These are phyloP conservation scores for Eucera pruinosa DNA, from an alignment of 2,888 invertebrate genomes.

Conservation along the genomic window DNA sequence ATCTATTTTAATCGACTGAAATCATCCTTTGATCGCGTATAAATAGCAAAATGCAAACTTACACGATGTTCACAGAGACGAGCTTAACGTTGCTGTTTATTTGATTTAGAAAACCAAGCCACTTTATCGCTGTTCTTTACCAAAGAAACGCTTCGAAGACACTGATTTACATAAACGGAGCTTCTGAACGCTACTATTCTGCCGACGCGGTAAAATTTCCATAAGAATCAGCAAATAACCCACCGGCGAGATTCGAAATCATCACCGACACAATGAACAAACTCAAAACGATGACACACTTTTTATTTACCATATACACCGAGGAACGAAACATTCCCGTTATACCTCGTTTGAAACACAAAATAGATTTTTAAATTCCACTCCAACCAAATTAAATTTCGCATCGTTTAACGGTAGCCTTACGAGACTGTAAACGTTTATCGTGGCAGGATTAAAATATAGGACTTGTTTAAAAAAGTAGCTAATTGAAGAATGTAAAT, in stretches of 20 bases:
- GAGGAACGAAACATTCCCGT: not conserved
- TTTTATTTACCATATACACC: not conserved
- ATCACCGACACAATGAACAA: conserved; percentile 5
- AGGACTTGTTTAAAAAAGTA: no score
- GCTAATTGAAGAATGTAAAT: no score
- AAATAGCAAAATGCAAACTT: conserved; percentile 17
- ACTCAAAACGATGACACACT: not conserved
- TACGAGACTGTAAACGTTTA: no score
- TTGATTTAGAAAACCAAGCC: conserved; percentile 16
- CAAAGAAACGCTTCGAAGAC: conserved; percentile 14
- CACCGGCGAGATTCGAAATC: conserved; percentile 31
- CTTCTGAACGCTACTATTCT: conserved; percentile 31
- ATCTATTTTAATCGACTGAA: not conserved
- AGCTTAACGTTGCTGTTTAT: conserved; percentile 16
- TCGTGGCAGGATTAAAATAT: no score
- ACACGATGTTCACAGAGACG: conserved; percentile 22
- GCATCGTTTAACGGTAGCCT: no score
- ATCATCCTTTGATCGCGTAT: not conserved
- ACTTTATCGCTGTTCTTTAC: conserved; percentile 21
- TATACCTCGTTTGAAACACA: no score
- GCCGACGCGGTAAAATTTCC: conserved; percentile 45
- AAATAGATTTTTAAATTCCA: not conserved
- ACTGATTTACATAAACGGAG: conserved; percentile 55
- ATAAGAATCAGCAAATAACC: conserved; percentile 49
- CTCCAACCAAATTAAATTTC: no score